Base-by-base conservation (phyloP, 2,113 vertebrate species). In the Rhombomys opimus region DNA sequence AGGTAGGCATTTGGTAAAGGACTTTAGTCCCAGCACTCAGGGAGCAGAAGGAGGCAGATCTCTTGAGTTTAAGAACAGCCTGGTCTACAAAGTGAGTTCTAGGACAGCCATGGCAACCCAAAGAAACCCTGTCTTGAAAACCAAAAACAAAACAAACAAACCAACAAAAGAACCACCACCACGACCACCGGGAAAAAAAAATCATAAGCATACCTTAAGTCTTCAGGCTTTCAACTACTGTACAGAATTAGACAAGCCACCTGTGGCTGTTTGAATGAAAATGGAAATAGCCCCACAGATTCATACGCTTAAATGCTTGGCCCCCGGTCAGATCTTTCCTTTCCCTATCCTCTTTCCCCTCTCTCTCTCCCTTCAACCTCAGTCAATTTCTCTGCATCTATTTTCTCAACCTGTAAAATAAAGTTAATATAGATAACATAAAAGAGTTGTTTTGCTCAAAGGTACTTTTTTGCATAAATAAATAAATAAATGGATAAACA, bases 361-460 rank as follows among this genome's bases (percentile, higher is more conserved):
- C 23, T 67, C 67, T 32, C 30, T 35, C 67, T 10, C 30, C 30
- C 30, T 32, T 68, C 30, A 68, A 46, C 46, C 46, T 30, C n/a
- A 90, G 30, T 76, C 52, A 90, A 87, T 30, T 72, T 81, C 50
- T 46, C 61, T 78, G 2, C 18, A 61, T 73, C 23, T 67, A 35
- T 92, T 90, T 90, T 63, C 68, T 93, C 90, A 94, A 82, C 68
- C 30, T 91, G 54, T 61, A 82, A 30, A 90, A 95, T 72, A 23
- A 92, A 5, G 5, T 87, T 87, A 93, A 50, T 14, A 3, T 10
- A 89, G 8, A 46, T 61, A 86, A 92, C 23, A 59, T 72, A 68
- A 65, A 95, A 92, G 52, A 95, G 25, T 32, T 57, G 59, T 94
- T 81, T 89, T 59, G 54, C 38, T 67, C 80, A 89, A 91, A 93